Evolutionary conservation across 2,113 vertebrate species (phyloP).

Genomic region (Sinocyclocheilus maitianheensis): DNA sequence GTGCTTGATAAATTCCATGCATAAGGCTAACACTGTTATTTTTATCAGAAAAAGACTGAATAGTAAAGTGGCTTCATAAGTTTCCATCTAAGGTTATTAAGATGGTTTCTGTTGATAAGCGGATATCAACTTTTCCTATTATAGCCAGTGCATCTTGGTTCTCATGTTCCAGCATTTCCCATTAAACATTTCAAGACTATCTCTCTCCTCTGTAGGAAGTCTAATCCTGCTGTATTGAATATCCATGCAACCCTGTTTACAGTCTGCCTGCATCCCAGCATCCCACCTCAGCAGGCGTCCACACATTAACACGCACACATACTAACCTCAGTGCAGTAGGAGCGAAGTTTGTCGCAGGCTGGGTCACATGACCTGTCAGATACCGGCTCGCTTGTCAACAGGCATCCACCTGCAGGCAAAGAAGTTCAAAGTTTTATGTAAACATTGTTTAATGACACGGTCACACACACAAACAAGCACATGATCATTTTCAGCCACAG

Average conservation of each 20-base stretch:
- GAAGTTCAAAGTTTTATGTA: background rate
- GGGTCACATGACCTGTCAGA: conserved; percentile 92
- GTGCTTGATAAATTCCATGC: background rate
- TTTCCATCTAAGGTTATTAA: conserved; percentile 9
- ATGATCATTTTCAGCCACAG: conserved; percentile 30
- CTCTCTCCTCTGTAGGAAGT: conserved; percentile 1
- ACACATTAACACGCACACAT: conserved; percentile 23
- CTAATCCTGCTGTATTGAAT: conserved; percentile 13
- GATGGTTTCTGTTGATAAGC: background rate
- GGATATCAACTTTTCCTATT: background rate
- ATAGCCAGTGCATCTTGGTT: background rate
- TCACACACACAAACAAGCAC: conserved; percentile 16
- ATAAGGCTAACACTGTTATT: background rate
- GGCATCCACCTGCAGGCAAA: conserved; percentile 87
- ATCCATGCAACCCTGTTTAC: conserved; percentile 15
- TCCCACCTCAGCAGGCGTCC: background rate
- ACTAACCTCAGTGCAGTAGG: conserved; percentile 92
- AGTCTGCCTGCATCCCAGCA: conserved; percentile 1
- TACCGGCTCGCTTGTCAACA: conserved; percentile 80
- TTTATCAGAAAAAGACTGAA: background rate
- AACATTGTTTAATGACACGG: background rate
- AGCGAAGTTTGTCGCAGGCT: conserved; percentile 86
- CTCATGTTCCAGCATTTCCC: conserved; percentile 13
- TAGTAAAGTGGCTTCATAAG: background rate
- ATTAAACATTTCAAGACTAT: background rate